Percentiles rank a stretch among this genome's conserved stretches.
Conservation (phyloP, 2,113 vertebrate genomes). For the Abramis brama region DNA sequence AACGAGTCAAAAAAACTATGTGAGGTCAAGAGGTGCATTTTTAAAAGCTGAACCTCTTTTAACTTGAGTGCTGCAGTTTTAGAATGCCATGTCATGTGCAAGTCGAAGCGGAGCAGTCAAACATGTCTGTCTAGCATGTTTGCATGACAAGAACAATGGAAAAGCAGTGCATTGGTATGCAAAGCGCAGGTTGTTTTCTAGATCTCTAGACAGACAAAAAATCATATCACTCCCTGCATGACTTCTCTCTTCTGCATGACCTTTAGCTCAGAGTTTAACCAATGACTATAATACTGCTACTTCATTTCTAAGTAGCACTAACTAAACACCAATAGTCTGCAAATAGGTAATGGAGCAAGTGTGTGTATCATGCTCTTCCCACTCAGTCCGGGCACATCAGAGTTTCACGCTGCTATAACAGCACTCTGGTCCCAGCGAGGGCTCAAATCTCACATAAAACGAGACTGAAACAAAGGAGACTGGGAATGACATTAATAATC, state of each 20-base stretch:
- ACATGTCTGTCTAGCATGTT: too few species aligned
- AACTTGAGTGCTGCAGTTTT: too few species aligned
- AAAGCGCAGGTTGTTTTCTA: too few species aligned
- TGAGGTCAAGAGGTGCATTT: too few species aligned
- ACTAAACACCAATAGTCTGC: neutral
- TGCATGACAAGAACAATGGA: too few species aligned
- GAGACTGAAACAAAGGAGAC: neutral
- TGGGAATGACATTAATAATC: neutral
- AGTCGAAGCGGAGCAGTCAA: too few species aligned
- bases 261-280: neutral
- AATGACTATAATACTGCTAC: neutral
- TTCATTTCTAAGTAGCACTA: neutral
- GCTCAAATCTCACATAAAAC: slow-evolving; percentile 15
- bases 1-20: too few species aligned
- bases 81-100: too few species aligned
- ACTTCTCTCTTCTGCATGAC: neutral
- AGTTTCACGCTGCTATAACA: neutral
- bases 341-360: neutral
- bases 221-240: neutral
- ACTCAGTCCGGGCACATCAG: neutral
- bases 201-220: too few species aligned
- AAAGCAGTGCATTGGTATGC: too few species aligned
- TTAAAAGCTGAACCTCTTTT: too few species aligned
- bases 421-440: neutral
- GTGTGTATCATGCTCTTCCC: neutral